These are phyloP conservation scores for Euplexia lucipara DNA, from an alignment of 2,888 invertebrate species.

Conservation along the genomic window DNA sequence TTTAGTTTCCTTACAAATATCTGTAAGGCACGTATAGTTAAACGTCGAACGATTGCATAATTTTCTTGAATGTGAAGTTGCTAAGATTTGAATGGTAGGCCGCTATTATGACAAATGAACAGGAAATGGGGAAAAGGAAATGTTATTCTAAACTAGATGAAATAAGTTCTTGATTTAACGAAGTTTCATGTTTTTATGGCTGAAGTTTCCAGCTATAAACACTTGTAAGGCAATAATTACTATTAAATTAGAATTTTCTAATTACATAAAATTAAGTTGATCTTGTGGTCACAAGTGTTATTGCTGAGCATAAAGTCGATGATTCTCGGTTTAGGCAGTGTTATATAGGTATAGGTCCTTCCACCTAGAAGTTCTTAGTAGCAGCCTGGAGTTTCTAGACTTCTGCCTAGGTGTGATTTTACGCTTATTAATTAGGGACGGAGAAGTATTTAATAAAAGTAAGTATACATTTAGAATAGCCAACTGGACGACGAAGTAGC, in stretches of 20 bases:
- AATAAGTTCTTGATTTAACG: constrained; percentile 17
- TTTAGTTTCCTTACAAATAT: constrained; percentile 44
- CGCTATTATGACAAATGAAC: constrained; percentile 50
- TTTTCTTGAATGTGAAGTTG: constrained; percentile 30
- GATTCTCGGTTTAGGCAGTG: too few relatives aligned
- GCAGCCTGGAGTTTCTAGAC: too few relatives aligned
- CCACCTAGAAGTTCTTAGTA: too few relatives aligned
- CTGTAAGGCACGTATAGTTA: neutral
- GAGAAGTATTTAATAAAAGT: too few relatives aligned
- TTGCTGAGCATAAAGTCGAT: too few relatives aligned
- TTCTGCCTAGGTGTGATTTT: too few relatives aligned
- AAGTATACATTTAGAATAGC: too few relatives aligned
- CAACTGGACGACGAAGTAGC: neutral
- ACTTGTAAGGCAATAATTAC: neutral
- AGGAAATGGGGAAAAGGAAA: constrained; percentile 44
- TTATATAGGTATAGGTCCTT: too few relatives aligned
- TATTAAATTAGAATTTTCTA: neutral
- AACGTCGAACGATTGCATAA: constrained; percentile 47
- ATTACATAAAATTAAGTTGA: too few relatives aligned
- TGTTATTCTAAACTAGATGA: constrained; percentile 29
- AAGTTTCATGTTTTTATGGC: too few relatives aligned
- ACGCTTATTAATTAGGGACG: too few relatives aligned
- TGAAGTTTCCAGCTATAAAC: neutral
- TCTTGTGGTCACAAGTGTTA: too few relatives aligned
- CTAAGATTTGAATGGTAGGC: constrained; percentile 42